A percentile compares a stretch with the other conserved stretches of the same genome.
Evolutionary conservation across 2,797 vertebrate genomes (phyloP).

Genomic region (Hemitrygon akajei): DNA sequence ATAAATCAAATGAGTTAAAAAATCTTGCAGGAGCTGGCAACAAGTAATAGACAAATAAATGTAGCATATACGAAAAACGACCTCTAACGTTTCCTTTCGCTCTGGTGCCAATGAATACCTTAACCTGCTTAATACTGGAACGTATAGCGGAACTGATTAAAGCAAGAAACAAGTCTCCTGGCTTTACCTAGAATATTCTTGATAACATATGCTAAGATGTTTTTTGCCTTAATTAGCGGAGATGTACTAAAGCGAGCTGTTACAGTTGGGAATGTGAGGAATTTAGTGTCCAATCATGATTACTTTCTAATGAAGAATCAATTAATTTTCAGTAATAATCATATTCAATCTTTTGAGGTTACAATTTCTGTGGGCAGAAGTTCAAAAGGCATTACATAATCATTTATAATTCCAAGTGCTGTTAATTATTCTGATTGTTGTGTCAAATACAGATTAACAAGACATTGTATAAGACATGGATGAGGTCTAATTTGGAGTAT

Average conservation of each 20-base stretch:
- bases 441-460: neutral
- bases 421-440: neutral
- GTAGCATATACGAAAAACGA: conserved; percentile 6
- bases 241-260: neutral
- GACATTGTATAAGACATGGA: too few relatives aligned
- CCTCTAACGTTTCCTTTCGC: neutral
- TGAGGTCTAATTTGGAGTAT: too few relatives aligned
- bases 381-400: neutral
- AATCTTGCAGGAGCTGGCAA: neutral
- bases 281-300: neutral
- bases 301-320: neutral
- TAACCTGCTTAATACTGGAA: conserved; percentile 5
- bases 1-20: conserved; percentile 24
- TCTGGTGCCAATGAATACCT: neutral
- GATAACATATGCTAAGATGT: neutral
- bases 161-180: neutral
- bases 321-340: conserved; percentile 3
- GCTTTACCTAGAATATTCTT: neutral
- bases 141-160: neutral
- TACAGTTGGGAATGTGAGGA: neutral
- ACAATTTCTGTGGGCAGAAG: neutral
- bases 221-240: neutral
- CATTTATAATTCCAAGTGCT: neutral
- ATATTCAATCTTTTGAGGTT: neutral
- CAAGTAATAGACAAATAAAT: conserved; percentile 3